Base-by-base conservation (phyloP, 1,140 invertebrate genomes). In the Leucophenga varia region DNA sequence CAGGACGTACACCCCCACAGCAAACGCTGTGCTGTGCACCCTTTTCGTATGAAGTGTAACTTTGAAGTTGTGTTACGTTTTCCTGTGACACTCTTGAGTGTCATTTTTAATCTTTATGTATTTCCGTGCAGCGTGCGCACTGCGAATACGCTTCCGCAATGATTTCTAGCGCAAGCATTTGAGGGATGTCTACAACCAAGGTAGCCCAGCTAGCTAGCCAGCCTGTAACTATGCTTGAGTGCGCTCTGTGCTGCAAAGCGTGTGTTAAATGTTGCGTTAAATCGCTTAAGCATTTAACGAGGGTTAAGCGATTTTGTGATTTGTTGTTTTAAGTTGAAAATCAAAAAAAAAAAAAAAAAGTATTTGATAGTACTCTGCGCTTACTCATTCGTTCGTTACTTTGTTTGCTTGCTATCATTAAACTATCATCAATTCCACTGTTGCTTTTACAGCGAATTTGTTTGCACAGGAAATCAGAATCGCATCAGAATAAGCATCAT, bases 231-330 rank as follows among this genome's bases (percentile, higher is more conserved):
- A 38, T 43, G 47, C 44, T 49, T 28, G 43, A 52, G 45, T 54
- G 43, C 43, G 32, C 39, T 35, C 34, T 35, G 19, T 34, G 35
- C 34, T 6, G 28, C 7, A 31, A 10, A 35, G 43, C 35, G 30
- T 32, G 40, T 53, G 71, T 58, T 74, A 72, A 74, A 74, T 74
- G 64, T 65, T 68, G 67, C 69, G 61, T 74, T 63, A 74, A 74
- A 74, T 74, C 71, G 71, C 52, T 57, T 64, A 52, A 52, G 68
- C 70, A 49, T 56, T 61, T 57, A 63, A 57, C 57, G 52, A 60
- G 54, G 53, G 55, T 59, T 57, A 41, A 49, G 44, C 35, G 54
- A n/a, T n/a, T n/a, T 36, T 38, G 14, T 20, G 30, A 47, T 31
- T 45, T 42, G 5, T 37, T 10, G 19, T 16, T 34, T 35, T 25